Evolutionary conservation across 2,113 vertebrate genomes (phyloP).

Genomic region (Colaptes auratus): DNA sequence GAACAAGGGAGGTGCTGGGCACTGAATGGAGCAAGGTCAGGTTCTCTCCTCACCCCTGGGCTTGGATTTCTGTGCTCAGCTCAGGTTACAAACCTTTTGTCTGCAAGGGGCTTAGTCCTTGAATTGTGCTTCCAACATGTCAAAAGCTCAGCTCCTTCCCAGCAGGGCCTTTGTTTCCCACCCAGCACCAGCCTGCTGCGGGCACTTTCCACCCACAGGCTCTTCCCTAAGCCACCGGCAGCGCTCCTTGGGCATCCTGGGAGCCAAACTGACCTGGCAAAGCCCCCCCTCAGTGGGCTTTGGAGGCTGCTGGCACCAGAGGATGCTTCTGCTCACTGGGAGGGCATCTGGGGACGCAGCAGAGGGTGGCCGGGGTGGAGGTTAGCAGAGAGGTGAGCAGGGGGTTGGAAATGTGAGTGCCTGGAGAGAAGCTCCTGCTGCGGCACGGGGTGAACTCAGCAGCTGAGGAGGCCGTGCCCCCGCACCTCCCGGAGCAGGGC

Average conservation of each 20-base stretch:
- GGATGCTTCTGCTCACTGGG: too few species aligned
- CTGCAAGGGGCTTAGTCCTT: neutral
- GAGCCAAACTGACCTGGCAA: neutral
- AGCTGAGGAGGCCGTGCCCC: neutral
- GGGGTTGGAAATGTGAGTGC: too few species aligned
- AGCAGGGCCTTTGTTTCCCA: neutral
- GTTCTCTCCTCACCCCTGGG: neutral
- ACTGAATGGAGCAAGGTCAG: neutral
- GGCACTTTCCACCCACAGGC: accelerated
- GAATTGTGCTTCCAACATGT: neutral
- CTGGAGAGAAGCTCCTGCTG: neutral
- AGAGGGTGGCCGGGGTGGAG: too few species aligned
- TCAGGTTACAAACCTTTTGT: neutral
- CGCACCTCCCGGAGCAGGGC: too few species aligned
- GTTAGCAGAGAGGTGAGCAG: too few species aligned
- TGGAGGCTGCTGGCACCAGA: neutral
- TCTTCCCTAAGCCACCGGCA: accelerated
- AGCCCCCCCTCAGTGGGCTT: neutral
- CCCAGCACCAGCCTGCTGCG: neutral
- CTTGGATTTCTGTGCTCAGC: neutral
- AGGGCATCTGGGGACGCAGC: too few species aligned
- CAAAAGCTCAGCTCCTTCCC: neutral
- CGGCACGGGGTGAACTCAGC: accelerated
- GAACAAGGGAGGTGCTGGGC: neutral
- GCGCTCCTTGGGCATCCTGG: neutral